phyloP scores from a whole-genome alignment of 2,888 invertebrate genomes.

The Lithodes maja region DNA sequence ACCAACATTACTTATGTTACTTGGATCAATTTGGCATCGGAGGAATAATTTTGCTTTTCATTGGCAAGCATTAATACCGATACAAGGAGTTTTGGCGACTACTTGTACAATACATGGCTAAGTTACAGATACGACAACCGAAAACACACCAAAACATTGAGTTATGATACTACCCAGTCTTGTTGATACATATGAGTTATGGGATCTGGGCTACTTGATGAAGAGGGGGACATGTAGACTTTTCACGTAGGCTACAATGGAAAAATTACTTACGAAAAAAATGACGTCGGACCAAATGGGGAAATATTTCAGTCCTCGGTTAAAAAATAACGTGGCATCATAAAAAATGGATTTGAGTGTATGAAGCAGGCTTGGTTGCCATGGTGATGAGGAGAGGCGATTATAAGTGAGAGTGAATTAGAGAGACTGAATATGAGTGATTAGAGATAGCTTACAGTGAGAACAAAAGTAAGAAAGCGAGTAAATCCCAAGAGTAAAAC shows the following conservation, averaged over 20 bases:
- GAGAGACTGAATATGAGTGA: neutral
- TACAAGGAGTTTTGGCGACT: neutral
- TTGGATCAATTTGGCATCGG: neutral
- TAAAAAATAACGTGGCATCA: neutral
- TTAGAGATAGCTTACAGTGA: neutral
- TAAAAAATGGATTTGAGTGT: neutral
- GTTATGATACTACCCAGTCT: neutral
- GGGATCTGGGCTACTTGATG: neutral
- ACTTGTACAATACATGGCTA: neutral
- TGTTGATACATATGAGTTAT: neutral
- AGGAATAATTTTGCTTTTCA: neutral
- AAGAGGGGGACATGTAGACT: neutral
- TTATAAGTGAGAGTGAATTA: neutral
- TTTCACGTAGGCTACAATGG: too few relatives aligned
- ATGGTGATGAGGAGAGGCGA: slow-evolving; percentile 26
- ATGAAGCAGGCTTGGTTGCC: neutral
- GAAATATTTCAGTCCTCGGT: neutral
- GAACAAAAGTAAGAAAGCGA: neutral
- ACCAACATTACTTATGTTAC: neutral
- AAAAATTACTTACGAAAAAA: neutral
- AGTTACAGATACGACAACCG: neutral
- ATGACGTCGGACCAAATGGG: neutral
- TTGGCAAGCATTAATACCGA: neutral
- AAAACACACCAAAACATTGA: neutral
- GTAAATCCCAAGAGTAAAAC: neutral